Evolutionary conservation across 2,888 invertebrate genomes (phyloP), one percentile per base, ranked within the genome.

Genomic region (Agriopis aurantiaria): DNA sequence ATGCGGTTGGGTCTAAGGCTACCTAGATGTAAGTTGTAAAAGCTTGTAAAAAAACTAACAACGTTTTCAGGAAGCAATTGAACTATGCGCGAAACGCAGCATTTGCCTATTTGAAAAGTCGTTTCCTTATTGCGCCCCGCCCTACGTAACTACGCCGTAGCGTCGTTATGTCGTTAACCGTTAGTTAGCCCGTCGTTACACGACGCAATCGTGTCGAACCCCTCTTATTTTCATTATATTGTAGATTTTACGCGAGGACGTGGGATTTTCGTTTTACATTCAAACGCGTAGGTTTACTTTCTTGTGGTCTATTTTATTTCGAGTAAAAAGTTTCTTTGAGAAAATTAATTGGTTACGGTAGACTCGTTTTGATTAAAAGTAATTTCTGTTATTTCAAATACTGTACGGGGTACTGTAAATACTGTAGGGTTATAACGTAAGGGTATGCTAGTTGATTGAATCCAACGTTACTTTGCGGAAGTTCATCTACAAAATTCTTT

Each of bases 201-300:
- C 41, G 51, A 49, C 33, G 23, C 40, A 8, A 23, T 23, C 17
- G 17, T 23, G 12, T 41, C 4, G 4, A 11, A 52, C 10, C 52
- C 23, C 45, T 58, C 43, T 57, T 65, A 58, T 53, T 53, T 53
- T 46, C 4, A 14, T 46, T 65, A 53, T 59, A 65, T 55, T 46
- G 45, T 23, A 23, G 62, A 45, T 11, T 57, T 57, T 57, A 23
- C 46, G 43, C 8, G 56, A 12, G n/a, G 12, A 49, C 17, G n/a
- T n/a, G 23, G 46, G 58, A 17, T 45, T 48, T 48, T n/a, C 58
- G 11, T 58, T 46, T 58, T 58, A 58, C 12, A 58, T 58, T 46
- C 46, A 46, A 58, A 58, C 46, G 11, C 57, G 57, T 45, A 11
- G 43, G 14, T 8, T 46, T 46, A 46, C 33, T 33, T 33, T 33